Conservation (phyloP, 2,888 invertebrate genomes). For the Labia minor region DNA sequence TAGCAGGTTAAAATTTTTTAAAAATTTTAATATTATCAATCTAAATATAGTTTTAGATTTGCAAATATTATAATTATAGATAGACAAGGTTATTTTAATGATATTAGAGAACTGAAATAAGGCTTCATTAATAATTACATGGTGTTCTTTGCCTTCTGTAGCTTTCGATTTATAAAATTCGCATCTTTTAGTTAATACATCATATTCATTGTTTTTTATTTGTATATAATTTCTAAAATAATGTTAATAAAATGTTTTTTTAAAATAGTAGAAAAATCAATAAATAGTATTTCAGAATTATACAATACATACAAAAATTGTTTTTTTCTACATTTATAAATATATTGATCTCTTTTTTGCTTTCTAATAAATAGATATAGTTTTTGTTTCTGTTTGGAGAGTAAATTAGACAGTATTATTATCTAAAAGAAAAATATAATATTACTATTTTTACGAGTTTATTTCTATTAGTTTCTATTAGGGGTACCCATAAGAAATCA, state of each 20-base stretch:
- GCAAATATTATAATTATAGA: too few species aligned
- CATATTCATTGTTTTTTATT: not conserved
- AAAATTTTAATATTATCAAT: too few species aligned
- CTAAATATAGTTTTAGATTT: too few species aligned
- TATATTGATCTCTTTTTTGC: not conserved
- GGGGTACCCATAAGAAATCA: too few species aligned
- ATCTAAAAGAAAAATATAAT: not conserved
- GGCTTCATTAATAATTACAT: not conserved
- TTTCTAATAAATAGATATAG: not conserved
- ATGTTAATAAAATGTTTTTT: too few species aligned
- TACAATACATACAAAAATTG: not conserved
- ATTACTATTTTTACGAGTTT: too few species aligned
- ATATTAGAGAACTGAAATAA: too few species aligned
- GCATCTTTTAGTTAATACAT: not conserved
- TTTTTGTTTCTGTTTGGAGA: not conserved
- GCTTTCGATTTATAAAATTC: not conserved
- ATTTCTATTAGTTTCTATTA: too few species aligned
- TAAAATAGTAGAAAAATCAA: too few species aligned
- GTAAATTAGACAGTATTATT: not conserved
- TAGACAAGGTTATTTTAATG: too few species aligned
- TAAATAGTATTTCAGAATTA: too few species aligned
- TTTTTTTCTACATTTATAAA: not conserved
- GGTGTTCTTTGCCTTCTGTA: not conserved
- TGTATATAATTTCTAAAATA: not conserved
- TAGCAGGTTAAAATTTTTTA: too few species aligned